Evolutionary conservation across 2,888 invertebrate species (phyloP), one percentile per base, ranked within the genome.

Genomic region (Lapara coniferarum): DNA sequence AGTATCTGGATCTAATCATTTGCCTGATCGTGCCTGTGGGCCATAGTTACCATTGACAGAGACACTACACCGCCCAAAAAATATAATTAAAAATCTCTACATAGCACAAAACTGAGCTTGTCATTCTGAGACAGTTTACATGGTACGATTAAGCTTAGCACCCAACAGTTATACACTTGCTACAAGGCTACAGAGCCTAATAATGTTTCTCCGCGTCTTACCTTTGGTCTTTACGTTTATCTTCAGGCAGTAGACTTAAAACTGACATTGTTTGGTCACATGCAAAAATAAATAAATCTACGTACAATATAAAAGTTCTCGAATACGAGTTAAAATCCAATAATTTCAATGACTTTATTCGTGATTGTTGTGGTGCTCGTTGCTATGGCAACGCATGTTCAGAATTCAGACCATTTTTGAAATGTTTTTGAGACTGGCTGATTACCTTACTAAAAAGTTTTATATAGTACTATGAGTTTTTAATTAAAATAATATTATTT

Each of bases 181-280:
- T 25, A 25, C 25, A 25, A 25, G 25, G 25, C 25, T 25, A 37
- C 37, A 37, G 8, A 3, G 37, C 0, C 37, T 4, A 37, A 37
- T 6, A 37, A 37, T 37, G 8, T 37, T 37, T 37, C 25, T 25
- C 8, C 37, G 5, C 37, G 13, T 55, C n/a, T 71, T 71, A 90
- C 92, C 90, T 87, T 72, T 78, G 75, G 25, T 91, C 90, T 80
- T 89, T 92, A 66, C 83, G 85, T 81, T 87, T 93, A 75, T 94
- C 94, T 83, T 94, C 94, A 16, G 94, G 93, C 68, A 93, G 85
- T 69, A 94, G 84, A 85, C 94, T 94, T 79, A 94, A 75, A 75
- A 92, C 89, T 82, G 95, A 94, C 92, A 94, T 93, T 69, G 74
- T 90, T 77, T 74, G 71, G 68, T 77, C 79, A 85, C 81, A 78